Evolutionary conservation across 2,888 invertebrate genomes (phyloP).

Genomic region (Pseudeuparius sepicola): DNA sequence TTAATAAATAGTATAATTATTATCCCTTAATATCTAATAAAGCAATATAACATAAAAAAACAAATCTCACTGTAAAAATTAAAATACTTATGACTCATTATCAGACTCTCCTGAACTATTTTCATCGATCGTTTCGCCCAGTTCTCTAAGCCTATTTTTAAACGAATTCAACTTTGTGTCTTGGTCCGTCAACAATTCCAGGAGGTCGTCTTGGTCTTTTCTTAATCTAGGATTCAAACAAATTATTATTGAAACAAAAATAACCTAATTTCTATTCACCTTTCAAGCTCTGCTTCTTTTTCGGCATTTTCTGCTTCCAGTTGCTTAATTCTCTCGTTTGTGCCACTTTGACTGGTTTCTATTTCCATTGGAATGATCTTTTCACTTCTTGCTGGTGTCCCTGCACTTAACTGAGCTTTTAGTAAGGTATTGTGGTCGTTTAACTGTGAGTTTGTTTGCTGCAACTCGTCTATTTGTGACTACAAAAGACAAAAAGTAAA

Average conservation of each 20-base stretch:
- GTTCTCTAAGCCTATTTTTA: constrained; percentile 34
- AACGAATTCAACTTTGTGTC: constrained; percentile 42
- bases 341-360: too few species aligned
- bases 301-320: constrained; percentile 28
- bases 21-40: too few species aligned
- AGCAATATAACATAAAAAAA: too few species aligned
- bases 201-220: constrained; percentile 88
- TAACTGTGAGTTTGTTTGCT: constrained; percentile 61
- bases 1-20: too few species aligned
- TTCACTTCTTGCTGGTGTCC: constrained; percentile 22
- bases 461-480: constrained; percentile 54
- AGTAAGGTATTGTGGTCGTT: constrained; percentile 80
- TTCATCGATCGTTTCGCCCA: constrained; percentile 36
- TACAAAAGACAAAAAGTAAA: constrained; percentile 27
- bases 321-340: too few species aligned
- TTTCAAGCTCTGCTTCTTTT: constrained; percentile 31
- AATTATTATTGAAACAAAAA: constrained; percentile 31
- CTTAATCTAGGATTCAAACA: constrained; percentile 42
- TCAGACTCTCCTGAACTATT: constrained; percentile 30
- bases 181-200: constrained; percentile 85
- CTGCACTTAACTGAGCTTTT: constrained; percentile 53
- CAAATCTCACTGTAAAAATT: neutral
- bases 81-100: constrained; percentile 18
- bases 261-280: too few species aligned
- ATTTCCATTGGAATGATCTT: too few species aligned